phyloP scores from a whole-genome alignment of 1,140 invertebrate genomes.

The Pogonus chalceus region DNA sequence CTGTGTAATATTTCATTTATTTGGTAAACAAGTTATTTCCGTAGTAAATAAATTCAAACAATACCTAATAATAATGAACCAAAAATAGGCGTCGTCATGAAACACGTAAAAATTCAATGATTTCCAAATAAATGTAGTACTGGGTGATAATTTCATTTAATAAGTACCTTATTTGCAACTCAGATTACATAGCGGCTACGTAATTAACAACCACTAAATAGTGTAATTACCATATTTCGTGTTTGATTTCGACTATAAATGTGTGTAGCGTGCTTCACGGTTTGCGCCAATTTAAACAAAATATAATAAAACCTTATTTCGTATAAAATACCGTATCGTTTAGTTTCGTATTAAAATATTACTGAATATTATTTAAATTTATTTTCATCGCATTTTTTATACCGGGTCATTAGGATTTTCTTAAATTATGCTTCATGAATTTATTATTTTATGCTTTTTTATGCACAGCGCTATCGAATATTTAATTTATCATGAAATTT shows the following conservation, averaged over 20 bases:
- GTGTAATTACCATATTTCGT: constrained; percentile 1
- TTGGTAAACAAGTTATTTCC: background rate
- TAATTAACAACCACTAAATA: background rate
- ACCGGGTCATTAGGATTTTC: too few relatives aligned
- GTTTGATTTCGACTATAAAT: too few relatives aligned
- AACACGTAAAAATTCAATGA: background rate
- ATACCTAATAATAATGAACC: background rate
- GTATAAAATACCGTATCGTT: background rate
- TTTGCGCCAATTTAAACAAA: background rate
- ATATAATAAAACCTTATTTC: background rate
- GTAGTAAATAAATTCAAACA: background rate
- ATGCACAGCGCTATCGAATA: too few relatives aligned
- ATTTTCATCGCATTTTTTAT: too few relatives aligned
- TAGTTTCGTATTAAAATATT: background rate
- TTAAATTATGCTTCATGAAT: too few relatives aligned
- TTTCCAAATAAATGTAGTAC: background rate
- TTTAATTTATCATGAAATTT: too few relatives aligned
- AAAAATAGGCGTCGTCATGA: background rate
- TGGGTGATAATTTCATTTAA: constrained; percentile 1
- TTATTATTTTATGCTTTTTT: too few relatives aligned
- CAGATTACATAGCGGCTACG: background rate
- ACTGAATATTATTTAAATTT: too few relatives aligned
- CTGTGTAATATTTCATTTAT: background rate
- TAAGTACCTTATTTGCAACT: background rate
- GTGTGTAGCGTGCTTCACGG: background rate